Evolutionary conservation across 1,140 invertebrate species (phyloP).

Genomic region (Oryctes rhinoceros): DNA sequence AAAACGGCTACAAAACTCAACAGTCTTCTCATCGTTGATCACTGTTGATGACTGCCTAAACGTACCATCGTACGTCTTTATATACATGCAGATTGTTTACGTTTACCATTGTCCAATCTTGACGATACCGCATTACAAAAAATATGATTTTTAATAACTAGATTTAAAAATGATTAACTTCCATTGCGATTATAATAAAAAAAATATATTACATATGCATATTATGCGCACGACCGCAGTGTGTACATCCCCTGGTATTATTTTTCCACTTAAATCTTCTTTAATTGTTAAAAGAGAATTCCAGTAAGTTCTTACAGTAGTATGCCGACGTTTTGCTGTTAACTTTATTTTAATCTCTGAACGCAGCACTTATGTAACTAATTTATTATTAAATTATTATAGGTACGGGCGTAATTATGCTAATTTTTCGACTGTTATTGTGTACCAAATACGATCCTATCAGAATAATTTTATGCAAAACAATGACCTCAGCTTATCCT

Average conservation of each 20-base stretch:
- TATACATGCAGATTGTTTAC: slow-evolving; percentile 3
- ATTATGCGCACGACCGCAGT: not conserved
- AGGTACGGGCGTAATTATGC: slow-evolving; percentile 1
- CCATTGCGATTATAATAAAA: not conserved
- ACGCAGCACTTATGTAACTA: not conserved
- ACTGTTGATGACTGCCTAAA: not conserved
- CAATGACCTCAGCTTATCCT: not conserved
- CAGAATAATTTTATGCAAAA: not conserved
- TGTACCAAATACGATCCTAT: not conserved
- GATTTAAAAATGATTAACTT: slow-evolving; percentile 7
- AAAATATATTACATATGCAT: not conserved
- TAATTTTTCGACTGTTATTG: not conserved
- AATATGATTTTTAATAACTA: slow-evolving; percentile 14
- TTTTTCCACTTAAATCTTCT: not conserved
- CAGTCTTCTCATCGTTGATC: slow-evolving; percentile 13
- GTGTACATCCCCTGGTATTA: not conserved
- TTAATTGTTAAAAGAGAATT: not conserved
- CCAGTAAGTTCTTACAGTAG: not conserved
- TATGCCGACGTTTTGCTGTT: not conserved
- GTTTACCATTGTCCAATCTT: not conserved
- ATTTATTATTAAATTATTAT: slow-evolving; percentile 25
- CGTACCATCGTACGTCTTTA: not conserved
- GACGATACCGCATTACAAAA: not conserved
- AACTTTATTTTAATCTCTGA: not conserved
- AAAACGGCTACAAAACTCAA: not conserved